Base-by-base conservation (phyloP, 2,797 vertebrate species). In the Epinephelus malabaricus region DNA sequence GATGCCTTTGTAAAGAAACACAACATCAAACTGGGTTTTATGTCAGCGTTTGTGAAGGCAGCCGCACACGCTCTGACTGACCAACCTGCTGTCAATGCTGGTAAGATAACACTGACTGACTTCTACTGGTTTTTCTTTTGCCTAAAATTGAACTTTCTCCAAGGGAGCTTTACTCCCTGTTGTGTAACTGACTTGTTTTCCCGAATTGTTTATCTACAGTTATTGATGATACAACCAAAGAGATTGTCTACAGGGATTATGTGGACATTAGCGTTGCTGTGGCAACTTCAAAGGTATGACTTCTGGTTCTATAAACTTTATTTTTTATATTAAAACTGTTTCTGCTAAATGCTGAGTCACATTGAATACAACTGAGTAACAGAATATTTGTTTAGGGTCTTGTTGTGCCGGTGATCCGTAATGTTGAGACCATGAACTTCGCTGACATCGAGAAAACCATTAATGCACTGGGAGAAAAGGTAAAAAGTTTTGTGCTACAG, bases 31-130 rank as follows among this genome's bases (percentile, higher is more conserved):
- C 94, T 99, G 49, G 98, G 97, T 56, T 99, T 99, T 83, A 98
- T 99, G 97, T 99, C 97, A 0, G 97, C 96, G 1, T 99, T 99
- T 89, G 97, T 98, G 69, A 98, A 98, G 94, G 98, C 98, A 60
- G 94, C 97, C 3, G 97, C 97, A 2, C 95, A 97, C 45, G 97
- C 97, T 78, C 93, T 99, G 81, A 95, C 96, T 47, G 97, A 98
- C 73, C 98, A 99, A 84, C 98, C 98, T 3, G 90, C 96, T 34
- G 97, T 99, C 69, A 99, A 98, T 69, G 97, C 95, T 72, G 98
- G 97, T 98, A 85, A 90, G 95, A 78, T n/a, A 1, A 45, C n/a
- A 1, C 23, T 25, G 9, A 7, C 45, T 11, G 11, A 15, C 14
- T 1, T 68, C 8, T 21, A 19, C 1, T 23, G 17, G 2, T 30